Evolutionary conservation across 2,888 invertebrate species (phyloP), one percentile per base, ranked within the genome.

Genomic region (Trissolcus japonicus): DNA sequence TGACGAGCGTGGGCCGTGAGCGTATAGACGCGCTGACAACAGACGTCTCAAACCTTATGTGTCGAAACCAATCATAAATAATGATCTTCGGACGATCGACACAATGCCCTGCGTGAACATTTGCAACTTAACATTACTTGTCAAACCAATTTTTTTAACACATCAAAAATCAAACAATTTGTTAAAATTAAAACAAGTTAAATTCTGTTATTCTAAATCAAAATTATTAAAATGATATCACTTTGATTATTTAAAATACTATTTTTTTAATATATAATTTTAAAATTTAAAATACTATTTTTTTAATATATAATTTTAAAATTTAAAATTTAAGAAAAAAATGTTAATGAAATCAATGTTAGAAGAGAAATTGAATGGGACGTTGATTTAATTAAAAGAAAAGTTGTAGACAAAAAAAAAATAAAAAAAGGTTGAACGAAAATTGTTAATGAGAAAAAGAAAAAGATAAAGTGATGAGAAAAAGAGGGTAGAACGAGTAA

Each of bases 61-160:
- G 80, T 79, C 78, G 76, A 75, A 76, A 73, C 75, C 79, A 79
- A 84, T 85, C 83, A 84, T 87, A 86, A 87, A 87, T 86, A 86
- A 87, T 85, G 84, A 86, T 85, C 82, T 81, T 66, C 80, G 81
- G 82, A 85, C 83, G 83, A 84, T 82, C 83, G 75, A 57, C 74
- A 76, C 63, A 71, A 75, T 67, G 66, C 77, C 21, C 73, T n/a
- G 19, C 63, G 54, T 63, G 61, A 76, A 69, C 46, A 53, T 76
- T 51, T 56, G 55, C 65, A 21, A 43, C 46, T 43, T 72, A 56
- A 50, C 61, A 53, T 21, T 50, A 72, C 59, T 46, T 16, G 46
- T 46, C 46, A 16, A 16, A 46, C 14, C 6, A 4, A 46, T 14
- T 46, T 46, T 16, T 46, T n/a, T n/a, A 46, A 25, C 11, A 3